Evolutionary conservation across 2,113 vertebrate genomes (phyloP).

Genomic region (Megaptera novaeangliae): DNA sequence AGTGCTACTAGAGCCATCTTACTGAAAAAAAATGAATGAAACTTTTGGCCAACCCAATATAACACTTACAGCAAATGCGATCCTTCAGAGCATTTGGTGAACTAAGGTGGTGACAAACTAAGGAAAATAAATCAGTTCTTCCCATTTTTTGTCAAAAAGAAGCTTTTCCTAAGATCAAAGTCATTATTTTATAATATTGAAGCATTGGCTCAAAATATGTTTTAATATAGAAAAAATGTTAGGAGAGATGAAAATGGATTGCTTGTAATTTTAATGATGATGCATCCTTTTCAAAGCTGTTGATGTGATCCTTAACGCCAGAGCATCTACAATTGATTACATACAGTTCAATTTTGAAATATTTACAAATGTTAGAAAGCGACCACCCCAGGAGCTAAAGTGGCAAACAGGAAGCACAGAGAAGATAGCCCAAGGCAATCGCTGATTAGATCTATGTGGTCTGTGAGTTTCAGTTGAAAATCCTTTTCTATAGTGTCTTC

Average conservation of each 20-base stretch:
- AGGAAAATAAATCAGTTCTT: not conserved
- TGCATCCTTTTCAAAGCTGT: not conserved
- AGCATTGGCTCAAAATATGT: not conserved
- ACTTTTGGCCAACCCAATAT: too few species aligned
- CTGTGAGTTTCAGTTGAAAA: constrained; percentile 90
- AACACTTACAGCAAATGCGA: not conserved
- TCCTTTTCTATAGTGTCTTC: constrained; percentile 85
- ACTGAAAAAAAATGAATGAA: too few species aligned
- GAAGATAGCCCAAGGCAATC: constrained; percentile 86
- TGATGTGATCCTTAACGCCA: constrained; percentile 65
- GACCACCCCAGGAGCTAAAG: constrained; percentile 83
- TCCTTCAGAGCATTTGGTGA: not conserved
- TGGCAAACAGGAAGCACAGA: constrained; percentile 84
- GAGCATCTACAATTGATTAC: constrained; percentile 54
- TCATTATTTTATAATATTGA: not conserved
- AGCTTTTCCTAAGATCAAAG: not conserved
- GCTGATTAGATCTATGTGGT: constrained; percentile 85
- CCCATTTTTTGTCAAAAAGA: not conserved
- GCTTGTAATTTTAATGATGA: constrained; percentile 53
- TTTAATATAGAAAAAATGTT: constrained; percentile 2
- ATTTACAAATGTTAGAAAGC: constrained; percentile 90
- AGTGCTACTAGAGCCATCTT: too few species aligned
- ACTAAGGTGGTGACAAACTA: not conserved
- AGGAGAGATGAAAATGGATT: constrained; percentile 51
- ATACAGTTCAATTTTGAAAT: constrained; percentile 83